Evolutionary conservation across 1,140 invertebrate species (phyloP).

Genomic region (Gonatopus flavifemur): DNA sequence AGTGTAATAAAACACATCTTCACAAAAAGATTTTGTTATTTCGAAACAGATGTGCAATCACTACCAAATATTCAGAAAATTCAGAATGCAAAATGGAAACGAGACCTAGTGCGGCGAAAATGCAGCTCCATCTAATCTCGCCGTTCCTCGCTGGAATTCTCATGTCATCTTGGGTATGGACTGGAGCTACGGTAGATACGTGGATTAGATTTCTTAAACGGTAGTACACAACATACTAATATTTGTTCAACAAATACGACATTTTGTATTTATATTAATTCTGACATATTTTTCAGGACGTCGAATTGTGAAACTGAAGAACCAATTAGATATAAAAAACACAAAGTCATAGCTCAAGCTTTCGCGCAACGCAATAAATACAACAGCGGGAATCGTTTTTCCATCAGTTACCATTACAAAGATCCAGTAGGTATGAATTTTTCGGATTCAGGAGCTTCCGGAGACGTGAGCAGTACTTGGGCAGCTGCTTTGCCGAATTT

Average conservation of each 20-base stretch:
- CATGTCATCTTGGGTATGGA: slow-evolving; percentile 95
- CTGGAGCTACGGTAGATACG: slow-evolving; percentile 73
- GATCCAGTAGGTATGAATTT: slow-evolving; percentile 89
- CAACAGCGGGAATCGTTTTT: slow-evolving; percentile 78
- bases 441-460: slow-evolving; percentile 78
- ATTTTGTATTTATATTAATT: slow-evolving; percentile 12
- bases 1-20: not conserved
- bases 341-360: slow-evolving; percentile 87
- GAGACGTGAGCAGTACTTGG: slow-evolving; percentile 81
- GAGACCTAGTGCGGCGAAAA: slow-evolving; percentile 77
- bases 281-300: slow-evolving; percentile 28
- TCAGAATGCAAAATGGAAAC: slow-evolving; percentile 66
- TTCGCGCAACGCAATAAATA: slow-evolving; percentile 86
- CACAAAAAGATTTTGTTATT: slow-evolving; percentile 1
- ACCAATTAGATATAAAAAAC: slow-evolving; percentile 77
- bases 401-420: slow-evolving; percentile 82
- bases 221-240: slow-evolving; percentile 54
- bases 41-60: slow-evolving; percentile 35
- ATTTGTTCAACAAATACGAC: not conserved
- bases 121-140: slow-evolving; percentile 79
- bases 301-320: slow-evolving; percentile 69
- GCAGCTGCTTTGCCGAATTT: slow-evolving; percentile 84
- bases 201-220: slow-evolving; percentile 83
- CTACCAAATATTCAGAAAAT: slow-evolving; percentile 55
- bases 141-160: slow-evolving; percentile 81